Percentiles rank a stretch among this genome's conserved stretches.
Conservation (phyloP, 1,140 invertebrate genomes). For the Caenorhabditis remanei region DNA sequence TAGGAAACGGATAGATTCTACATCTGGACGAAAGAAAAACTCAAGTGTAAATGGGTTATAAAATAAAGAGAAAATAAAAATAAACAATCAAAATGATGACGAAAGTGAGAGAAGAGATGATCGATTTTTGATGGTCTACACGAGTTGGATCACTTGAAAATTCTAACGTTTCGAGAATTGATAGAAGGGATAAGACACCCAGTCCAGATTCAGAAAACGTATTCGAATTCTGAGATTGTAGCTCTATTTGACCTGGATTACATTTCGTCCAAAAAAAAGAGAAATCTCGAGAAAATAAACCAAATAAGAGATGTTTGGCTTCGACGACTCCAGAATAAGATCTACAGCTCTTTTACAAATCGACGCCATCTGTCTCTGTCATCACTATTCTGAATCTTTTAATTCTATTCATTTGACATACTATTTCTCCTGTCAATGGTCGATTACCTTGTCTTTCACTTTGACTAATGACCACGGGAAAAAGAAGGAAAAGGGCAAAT, state of each 20-base stretch:
- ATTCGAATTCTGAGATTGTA: too few relatives aligned
- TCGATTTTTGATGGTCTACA: too few relatives aligned
- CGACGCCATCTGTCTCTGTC: slow-evolving; percentile 20
- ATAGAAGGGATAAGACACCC: too few relatives aligned
- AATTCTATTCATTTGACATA: not conserved
- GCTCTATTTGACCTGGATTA: too few relatives aligned
- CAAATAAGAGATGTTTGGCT: too few relatives aligned
- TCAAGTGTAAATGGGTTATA: slow-evolving; percentile 18
- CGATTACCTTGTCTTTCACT: slow-evolving; percentile 43
- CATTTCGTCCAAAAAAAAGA: too few relatives aligned
- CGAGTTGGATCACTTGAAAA: not conserved
- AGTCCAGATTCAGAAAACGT: too few relatives aligned
- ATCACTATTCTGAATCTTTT: slow-evolving; percentile 1
- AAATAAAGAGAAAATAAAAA: not conserved
- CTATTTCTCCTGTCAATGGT: not conserved
- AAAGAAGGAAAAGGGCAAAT: slow-evolving; percentile 6
- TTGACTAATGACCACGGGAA: slow-evolving; percentile 28
- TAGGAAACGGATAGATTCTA: slow-evolving; percentile 43
- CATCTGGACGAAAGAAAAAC: slow-evolving; percentile 18
- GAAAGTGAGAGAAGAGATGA: not conserved
- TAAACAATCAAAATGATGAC: slow-evolving; percentile 28
- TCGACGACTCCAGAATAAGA: too few relatives aligned
- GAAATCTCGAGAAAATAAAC: too few relatives aligned
- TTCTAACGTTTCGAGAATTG: too few relatives aligned
- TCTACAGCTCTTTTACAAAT: too few relatives aligned